Evolutionary conservation across 2,888 invertebrate genomes (phyloP).

Genomic region (Drosophila melanocephala): DNA sequence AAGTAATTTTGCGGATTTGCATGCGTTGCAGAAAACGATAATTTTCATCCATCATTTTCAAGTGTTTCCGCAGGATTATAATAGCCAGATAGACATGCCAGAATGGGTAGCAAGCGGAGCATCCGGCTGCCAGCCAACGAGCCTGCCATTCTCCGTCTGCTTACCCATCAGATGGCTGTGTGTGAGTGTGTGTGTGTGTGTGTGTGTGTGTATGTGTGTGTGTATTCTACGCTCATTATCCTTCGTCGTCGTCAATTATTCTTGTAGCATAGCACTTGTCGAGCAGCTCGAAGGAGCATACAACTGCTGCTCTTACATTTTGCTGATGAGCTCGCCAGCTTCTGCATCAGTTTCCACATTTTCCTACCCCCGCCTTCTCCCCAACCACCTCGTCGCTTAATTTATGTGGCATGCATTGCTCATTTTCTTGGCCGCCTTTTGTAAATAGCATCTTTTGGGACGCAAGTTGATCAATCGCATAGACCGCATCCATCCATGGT

Average conservation of each 20-base stretch:
- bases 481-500: conserved; percentile 6
- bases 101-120: conserved; percentile 27
- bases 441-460: conserved; percentile 53
- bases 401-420: conserved; percentile 62
- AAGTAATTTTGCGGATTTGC: conserved; percentile 81
- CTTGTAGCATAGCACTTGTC: conserved; percentile 66
- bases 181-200: conserved; percentile 31
- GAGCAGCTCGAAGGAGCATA: conserved; percentile 38
- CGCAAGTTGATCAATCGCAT: conserved; percentile 66
- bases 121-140: conserved; percentile 9
- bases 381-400: conserved; percentile 36
- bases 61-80: conserved; percentile 81
- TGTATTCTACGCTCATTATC: conserved; percentile 68
- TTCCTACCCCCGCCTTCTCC: neutral
- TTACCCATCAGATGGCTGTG: neutral
- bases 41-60: conserved; percentile 81
- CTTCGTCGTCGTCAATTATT: conserved; percentile 78
- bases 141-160: conserved; percentile 3
- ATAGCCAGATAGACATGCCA: conserved; percentile 52
- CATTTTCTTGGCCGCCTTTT: conserved; percentile 57
- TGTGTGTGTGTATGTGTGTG: conserved; percentile 20
- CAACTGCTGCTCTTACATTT: conserved; percentile 65
- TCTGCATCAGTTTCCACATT: conserved; percentile 3
- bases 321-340: conserved; percentile 69
- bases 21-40: conserved; percentile 81